Conservation (phyloP, 2,888 invertebrate species). For the Gymnoscelis rufifasciata region DNA sequence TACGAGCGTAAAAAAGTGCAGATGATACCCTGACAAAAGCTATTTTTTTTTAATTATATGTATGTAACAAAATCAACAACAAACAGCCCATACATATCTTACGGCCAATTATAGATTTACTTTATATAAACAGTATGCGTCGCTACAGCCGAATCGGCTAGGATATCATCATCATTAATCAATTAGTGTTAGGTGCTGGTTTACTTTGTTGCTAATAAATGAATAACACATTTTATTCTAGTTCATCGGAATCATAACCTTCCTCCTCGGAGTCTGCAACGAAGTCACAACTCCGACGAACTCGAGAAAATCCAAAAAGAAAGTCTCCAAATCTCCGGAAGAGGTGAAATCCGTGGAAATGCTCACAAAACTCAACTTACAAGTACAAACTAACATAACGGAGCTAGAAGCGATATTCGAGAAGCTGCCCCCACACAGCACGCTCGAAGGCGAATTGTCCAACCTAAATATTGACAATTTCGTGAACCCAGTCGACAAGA, state of each 20-base stretch:
- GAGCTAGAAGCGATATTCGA: constrained; percentile 63
- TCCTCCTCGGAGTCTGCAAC: constrained; percentile 77
- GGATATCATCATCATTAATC: no score
- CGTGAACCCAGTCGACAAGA: constrained; percentile 59
- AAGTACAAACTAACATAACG: constrained; percentile 52
- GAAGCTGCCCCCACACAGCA: constrained; percentile 56
- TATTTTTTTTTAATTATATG: no score
- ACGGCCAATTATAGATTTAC: no score
- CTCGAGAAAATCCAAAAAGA: constrained; percentile 80
- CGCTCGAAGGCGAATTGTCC: constrained; percentile 57
- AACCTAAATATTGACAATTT: constrained; percentile 54
- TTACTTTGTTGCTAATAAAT: no score
- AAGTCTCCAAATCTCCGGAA: constrained; percentile 65
- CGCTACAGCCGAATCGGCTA: no score
- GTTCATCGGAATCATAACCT: constrained; percentile 78
- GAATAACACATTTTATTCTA: constrained; percentile 42
- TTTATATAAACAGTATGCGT: no score
- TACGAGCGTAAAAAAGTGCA: no score
- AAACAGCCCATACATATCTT: no score
- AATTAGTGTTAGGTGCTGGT: no score
- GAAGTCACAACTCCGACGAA: constrained; percentile 71
- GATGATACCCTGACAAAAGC: no score
- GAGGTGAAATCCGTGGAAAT: constrained; percentile 55
- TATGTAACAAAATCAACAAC: no score
- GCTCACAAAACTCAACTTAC: constrained; percentile 52